Conservation (phyloP, 2,888 invertebrate genomes). For the Acanthosoma haemorrhoidale region DNA sequence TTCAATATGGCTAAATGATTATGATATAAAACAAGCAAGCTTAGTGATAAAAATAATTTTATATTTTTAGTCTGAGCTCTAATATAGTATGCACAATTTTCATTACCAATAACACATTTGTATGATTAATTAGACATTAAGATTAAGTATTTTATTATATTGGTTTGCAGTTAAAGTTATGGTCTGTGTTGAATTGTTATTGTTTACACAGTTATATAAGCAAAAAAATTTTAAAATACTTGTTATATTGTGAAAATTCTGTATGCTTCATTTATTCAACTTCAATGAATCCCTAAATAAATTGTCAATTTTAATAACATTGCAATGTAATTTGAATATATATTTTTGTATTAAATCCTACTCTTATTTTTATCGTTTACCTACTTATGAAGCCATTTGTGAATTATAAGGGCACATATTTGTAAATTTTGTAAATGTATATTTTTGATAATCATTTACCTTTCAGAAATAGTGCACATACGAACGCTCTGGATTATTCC, state of each 20-base stretch:
- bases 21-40: neutral
- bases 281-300: neutral
- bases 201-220: neutral
- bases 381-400: neutral
- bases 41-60: too few relatives aligned
- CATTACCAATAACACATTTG: too few relatives aligned
- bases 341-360: neutral
- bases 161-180: too few relatives aligned
- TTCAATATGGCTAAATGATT: neutral
- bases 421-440: neutral
- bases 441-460: neutral
- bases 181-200: neutral
- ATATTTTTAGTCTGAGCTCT: too few relatives aligned
- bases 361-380: neutral
- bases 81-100: too few relatives aligned
- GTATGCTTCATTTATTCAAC: neutral
- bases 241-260: too few relatives aligned
- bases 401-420: neutral
- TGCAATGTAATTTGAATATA: constrained; percentile 1
- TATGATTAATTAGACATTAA: too few relatives aligned
- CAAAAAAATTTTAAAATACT: too few relatives aligned
- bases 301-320: constrained; percentile 6
- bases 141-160: too few relatives aligned
- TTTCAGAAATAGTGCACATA: neutral
- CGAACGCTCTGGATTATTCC: too few relatives aligned